Evolutionary conservation across 2,797 vertebrate genomes (phyloP).

Genomic region (Hydrolagus colliei): DNA sequence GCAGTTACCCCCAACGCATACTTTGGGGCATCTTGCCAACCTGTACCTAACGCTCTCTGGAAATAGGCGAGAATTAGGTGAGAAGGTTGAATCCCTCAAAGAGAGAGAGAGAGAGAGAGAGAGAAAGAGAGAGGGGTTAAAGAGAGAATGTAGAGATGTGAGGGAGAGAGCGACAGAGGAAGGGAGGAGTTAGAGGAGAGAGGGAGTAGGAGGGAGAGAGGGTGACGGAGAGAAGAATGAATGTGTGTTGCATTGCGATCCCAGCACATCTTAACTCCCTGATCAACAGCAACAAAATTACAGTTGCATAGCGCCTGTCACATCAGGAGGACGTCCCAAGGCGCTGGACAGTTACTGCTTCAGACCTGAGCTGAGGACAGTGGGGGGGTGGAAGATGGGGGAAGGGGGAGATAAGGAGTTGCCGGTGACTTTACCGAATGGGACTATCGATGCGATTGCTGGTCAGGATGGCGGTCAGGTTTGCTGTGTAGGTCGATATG

Average conservation of each 20-base stretch:
- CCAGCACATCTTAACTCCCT: too few relatives aligned
- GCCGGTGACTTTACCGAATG: neutral
- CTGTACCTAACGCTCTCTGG: neutral
- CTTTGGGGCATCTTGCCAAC: neutral
- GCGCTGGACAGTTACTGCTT: too few relatives aligned
- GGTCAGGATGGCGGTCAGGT: conserved; percentile 27
- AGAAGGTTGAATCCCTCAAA: neutral
- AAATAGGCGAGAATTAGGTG: neutral
- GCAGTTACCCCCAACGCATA: neutral
- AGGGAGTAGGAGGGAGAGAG: neutral
- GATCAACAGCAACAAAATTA: too few relatives aligned
- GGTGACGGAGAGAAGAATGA: too few relatives aligned
- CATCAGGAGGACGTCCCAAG: too few relatives aligned
- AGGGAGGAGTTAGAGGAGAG: too few relatives aligned
- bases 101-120: neutral
- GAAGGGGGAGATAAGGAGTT: too few relatives aligned
- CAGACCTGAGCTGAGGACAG: too few relatives aligned
- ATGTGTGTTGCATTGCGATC: too few relatives aligned
- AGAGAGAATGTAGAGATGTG: neutral
- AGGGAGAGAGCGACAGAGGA: neutral
- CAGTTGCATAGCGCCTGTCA: too few relatives aligned
- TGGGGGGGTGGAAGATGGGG: too few relatives aligned
- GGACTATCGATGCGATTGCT: conserved; percentile 24
- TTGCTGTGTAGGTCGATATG: conserved; percentile 26
- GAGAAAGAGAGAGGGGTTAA: neutral